phyloP scores from a whole-genome alignment of 2,797 vertebrate species.

The Eospalax fontanierii region DNA sequence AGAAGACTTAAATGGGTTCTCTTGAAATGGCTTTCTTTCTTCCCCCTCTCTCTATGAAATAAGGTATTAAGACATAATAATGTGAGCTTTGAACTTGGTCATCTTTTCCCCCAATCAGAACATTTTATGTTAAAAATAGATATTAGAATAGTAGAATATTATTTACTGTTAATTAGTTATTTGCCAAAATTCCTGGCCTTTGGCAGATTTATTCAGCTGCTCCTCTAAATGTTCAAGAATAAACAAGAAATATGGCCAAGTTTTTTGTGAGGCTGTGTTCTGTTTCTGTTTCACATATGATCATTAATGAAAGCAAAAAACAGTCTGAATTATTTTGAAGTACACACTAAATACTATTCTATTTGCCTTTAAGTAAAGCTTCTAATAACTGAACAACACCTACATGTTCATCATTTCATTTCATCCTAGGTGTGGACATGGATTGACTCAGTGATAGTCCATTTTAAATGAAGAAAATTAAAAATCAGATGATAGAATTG shows the following conservation, averaged over 20 bases:
- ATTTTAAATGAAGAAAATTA: constrained; percentile 33
- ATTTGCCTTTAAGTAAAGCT: neutral
- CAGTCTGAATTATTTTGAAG: neutral
- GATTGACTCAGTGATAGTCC: neutral
- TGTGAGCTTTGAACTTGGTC: neutral
- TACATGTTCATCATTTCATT: constrained; percentile 63
- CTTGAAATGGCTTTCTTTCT: neutral
- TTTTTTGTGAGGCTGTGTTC: neutral
- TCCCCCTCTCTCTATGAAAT: neutral
- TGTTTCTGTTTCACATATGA: constrained; percentile 41
- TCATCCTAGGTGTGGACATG: constrained; percentile 52
- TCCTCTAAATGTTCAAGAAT: constrained; percentile 38
- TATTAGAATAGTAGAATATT: neutral
- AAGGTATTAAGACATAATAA: neutral
- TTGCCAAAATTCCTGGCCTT: constrained; percentile 52
- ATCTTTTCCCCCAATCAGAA: constrained; percentile 23
- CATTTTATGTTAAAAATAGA: neutral
- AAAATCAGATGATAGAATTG: constrained; percentile 5
- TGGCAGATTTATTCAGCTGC: neutral
- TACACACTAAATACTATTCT: neutral
- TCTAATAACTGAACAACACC: constrained; percentile 9
- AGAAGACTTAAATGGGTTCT: neutral
- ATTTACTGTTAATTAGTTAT: neutral
- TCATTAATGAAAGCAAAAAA: constrained; percentile 49
- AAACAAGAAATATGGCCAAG: neutral